Percentiles rank a stretch among this genome's conserved stretches.
Conservation (phyloP, 2,113 vertebrate genomes). For the Aspiorhynchus laticeps region DNA sequence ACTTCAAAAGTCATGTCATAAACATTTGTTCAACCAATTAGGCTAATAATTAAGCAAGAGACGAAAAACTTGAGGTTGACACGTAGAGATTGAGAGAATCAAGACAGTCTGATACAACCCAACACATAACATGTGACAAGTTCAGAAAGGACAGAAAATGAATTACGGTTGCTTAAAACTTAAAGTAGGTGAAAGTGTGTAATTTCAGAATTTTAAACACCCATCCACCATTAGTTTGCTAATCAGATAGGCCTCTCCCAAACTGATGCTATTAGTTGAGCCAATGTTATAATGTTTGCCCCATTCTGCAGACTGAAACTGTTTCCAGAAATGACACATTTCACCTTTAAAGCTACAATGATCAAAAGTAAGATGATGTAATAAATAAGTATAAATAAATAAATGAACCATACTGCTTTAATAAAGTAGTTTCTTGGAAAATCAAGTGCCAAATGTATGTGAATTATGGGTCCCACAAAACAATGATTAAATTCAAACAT, state of each 20-base stretch:
- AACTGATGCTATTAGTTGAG: neutral
- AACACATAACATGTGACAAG: neutral
- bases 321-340: conserved; percentile 1
- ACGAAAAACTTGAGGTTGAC: neutral
- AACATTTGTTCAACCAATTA: neutral
- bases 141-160: neutral
- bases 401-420: conserved; percentile 32
- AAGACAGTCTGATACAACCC: neutral
- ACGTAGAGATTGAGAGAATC: neutral
- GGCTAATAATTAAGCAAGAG: neutral
- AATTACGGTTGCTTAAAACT: neutral
- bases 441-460: neutral
- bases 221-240: neutral
- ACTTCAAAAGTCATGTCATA: neutral
- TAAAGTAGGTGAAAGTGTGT: neutral
- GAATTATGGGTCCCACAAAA: neutral
- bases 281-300: neutral
- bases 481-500: neutral
- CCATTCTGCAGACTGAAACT: neutral
- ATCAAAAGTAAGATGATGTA: neutral
- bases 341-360: conserved; percentile 1
- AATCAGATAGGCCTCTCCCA: neutral
- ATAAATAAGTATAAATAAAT: neutral
- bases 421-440: neutral
- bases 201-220: neutral